These are phyloP conservation scores for Aphelenchoides besseyi DNA, from an alignment of 1,140 invertebrate genomes.

Conservation along the genomic window DNA sequence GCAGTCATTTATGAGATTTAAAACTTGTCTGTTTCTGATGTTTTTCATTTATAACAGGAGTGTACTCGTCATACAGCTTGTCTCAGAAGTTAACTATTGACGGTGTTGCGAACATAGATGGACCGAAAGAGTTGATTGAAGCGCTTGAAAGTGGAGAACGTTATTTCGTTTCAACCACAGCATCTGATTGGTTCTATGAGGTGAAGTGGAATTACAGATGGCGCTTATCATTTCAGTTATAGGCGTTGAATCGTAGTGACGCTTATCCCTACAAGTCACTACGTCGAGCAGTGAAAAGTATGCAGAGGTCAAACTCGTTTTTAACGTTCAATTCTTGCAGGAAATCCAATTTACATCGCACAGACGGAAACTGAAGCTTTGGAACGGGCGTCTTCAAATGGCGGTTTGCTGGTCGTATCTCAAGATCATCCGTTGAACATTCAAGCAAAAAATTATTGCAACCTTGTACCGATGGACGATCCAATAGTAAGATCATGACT, in stretches of 20 bases:
- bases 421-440: neutral
- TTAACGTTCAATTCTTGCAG: neutral
- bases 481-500: neutral
- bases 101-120: neutral
- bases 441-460: neutral
- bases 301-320: neutral
- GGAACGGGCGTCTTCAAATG: neutral
- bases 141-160: constrained; percentile 5
- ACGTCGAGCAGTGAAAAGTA: neutral
- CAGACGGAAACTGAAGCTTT: neutral
- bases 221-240: constrained; percentile 2
- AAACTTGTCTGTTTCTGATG: neutral
- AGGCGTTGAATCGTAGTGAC: neutral
- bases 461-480: neutral
- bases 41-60: neutral
- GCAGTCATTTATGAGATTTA: too few species aligned
- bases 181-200: constrained; percentile 13
- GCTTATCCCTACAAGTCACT: constrained; percentile 7
- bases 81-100: neutral
- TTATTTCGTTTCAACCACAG: constrained; percentile 5
- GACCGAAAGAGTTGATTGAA: neutral
- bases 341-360: constrained; percentile 10
- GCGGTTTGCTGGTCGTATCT: neutral
- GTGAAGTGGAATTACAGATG: neutral
- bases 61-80: neutral